These are phyloP conservation scores for Caenorhabditis tropicalis DNA, from an alignment of 1,140 invertebrate genomes.

Conservation along the genomic window DNA sequence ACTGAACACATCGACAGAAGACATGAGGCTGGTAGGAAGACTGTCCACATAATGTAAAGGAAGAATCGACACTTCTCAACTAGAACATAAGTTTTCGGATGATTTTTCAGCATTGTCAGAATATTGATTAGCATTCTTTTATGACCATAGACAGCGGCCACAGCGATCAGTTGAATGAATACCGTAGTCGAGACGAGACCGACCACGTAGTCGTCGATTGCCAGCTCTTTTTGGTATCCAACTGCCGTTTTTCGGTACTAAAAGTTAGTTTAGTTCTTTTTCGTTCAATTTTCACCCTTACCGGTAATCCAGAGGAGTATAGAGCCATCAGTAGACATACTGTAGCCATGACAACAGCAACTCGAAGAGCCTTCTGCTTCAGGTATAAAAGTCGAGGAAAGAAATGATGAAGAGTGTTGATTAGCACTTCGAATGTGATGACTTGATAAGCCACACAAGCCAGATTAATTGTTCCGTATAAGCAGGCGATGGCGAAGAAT, in stretches of 20 bases:
- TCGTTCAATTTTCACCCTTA: neutral
- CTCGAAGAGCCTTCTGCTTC: neutral
- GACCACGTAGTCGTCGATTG: neutral
- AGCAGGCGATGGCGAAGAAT: neutral
- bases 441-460: conserved; percentile 16
- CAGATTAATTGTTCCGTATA: neutral
- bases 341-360: neutral
- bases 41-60: neutral
- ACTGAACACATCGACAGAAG: neutral
- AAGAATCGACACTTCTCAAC: neutral
- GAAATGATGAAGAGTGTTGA: neutral
- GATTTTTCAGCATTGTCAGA: conserved; percentile 13
- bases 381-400: neutral
- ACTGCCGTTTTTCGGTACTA: neutral
- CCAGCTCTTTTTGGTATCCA: neutral
- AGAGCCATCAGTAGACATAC: neutral
- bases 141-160: conserved; percentile 4
- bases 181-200: neutral
- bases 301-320: neutral
- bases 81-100: neutral
- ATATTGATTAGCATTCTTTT: neutral
- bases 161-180: conserved; percentile 6
- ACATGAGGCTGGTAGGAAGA: neutral
- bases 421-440: conserved; percentile 1
- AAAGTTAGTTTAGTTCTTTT: too few species aligned